Conservation (phyloP, 2,113 vertebrate species). For the Spermophilus dauricus region DNA sequence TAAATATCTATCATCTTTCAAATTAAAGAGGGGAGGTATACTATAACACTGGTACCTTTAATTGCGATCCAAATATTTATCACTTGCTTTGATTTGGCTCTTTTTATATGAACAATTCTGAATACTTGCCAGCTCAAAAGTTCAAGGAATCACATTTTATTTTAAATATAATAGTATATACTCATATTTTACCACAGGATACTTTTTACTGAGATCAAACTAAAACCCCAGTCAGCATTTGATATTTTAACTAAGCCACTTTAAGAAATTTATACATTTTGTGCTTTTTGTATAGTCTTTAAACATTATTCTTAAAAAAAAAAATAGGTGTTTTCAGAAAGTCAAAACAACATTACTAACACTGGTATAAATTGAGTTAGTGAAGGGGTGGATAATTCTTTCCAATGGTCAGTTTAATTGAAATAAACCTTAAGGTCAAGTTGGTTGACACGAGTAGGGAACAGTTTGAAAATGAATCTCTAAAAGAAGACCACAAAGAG, state of each 20-base stretch:
- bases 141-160: conserved; percentile 6
- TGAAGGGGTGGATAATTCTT: not conserved
- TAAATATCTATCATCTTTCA: conserved; percentile 22
- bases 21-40: not conserved
- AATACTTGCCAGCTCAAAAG: not conserved
- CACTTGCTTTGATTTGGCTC: not conserved
- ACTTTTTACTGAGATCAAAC: conserved; percentile 27
- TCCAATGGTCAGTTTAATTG: not conserved
- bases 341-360: not conserved
- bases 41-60: not conserved
- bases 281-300: not conserved
- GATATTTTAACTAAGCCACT: not conserved
- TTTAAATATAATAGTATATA: conserved; percentile 8
- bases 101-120: conserved; percentile 48
- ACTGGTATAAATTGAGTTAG: not conserved
- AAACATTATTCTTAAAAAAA: conserved; percentile 21
- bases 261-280: not conserved
- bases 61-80: conserved; percentile 11
- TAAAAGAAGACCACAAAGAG: not conserved
- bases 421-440: not conserved
- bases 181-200: not conserved
- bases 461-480: conserved; percentile 36
- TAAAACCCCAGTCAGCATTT: not conserved
- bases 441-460: not conserved
- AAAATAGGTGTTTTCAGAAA: not conserved